Evolutionary conservation across 1,140 invertebrate genomes (phyloP), one percentile per base, ranked within the genome.

Genomic region (Trachelipus rathkii): DNA sequence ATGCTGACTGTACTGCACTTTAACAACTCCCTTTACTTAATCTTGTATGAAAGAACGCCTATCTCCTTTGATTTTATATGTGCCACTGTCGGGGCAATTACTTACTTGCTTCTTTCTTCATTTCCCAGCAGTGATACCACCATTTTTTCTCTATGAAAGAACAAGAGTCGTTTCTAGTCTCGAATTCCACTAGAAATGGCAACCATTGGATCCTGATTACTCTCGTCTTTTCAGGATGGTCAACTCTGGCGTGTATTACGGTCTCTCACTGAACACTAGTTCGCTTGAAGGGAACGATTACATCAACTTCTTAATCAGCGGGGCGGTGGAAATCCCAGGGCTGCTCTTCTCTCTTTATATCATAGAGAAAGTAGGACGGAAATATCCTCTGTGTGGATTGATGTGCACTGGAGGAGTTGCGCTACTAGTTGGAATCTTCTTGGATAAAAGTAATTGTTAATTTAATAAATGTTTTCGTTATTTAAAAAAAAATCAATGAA

Each of bases 231-330:
- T 60, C 50, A 60, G 50, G 50, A 60, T 60, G 50, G 50, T 60
- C 11, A 60, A 60, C 8, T 60, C 50, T 60, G 50, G 50, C 2
- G 89, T 92, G 7, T 94, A 93, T 84, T 94, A 93, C 79, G 93
- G 92, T 0, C 83, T 94, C 2, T 92, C 92, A 0, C 91, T 92
- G 88, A 92, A 91, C 82, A 90, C 91, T 4, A 90, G 89, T 46
- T 89, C 90, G 82, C 87, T 94, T 60, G 90, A 89, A 21, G 91
- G 91, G 5, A 91, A 92, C 83, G 88, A 89, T 45, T 91, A 91
- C 74, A 77, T 93, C 6, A 93, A 92, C 83, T 93, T 93, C 84
- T 84, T 91, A 0, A 89, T 93, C 77, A 89, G 89, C 13, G 92
- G 91, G 2, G 83, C 89, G 10, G 92, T 93, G 0, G 93, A 95